Evolutionary conservation across 2,888 invertebrate genomes (phyloP).

Genomic region (Ligdia adustata): DNA sequence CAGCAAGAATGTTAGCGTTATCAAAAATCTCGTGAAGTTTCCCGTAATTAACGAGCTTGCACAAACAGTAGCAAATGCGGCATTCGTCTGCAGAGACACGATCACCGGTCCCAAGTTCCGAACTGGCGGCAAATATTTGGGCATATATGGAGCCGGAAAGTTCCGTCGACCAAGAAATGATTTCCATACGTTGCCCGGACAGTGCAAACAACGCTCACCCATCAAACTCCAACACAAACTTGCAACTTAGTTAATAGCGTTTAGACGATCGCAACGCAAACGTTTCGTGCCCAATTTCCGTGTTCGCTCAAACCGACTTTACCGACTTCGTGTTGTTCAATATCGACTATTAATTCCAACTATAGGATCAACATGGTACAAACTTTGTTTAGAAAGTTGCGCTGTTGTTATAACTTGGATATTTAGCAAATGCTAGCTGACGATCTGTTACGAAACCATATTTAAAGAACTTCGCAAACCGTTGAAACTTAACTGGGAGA

Average conservation of each 20-base stretch:
- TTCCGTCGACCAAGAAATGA: conserved; percentile 75
- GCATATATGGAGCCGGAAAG: conserved; percentile 68
- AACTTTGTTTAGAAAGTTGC: conserved; percentile 30
- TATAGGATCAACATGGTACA: conserved; percentile 32
- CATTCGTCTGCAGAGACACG: conserved; percentile 65
- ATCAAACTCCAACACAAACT: conserved; percentile 77
- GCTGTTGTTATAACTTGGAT: conserved; percentile 15
- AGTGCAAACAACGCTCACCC: conserved; percentile 73
- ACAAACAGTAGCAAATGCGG: conserved; percentile 57
- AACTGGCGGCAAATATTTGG: conserved; percentile 75
- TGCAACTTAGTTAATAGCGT: conserved; percentile 78
- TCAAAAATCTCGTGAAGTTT: conserved; percentile 39
- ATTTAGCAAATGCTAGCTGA: conserved; percentile 5
- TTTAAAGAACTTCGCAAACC: too few relatives aligned
- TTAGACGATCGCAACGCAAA: conserved; percentile 65
- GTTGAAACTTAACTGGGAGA: too few relatives aligned
- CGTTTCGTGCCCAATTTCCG: conserved; percentile 51
- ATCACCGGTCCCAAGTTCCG: conserved; percentile 63
- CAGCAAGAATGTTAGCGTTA: conserved; percentile 5
- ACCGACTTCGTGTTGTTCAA: conserved; percentile 33
- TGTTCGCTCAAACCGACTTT: conserved; percentile 46
- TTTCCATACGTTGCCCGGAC: conserved; percentile 72
- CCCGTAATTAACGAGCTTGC: conserved; percentile 52
- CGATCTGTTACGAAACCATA: background rate
- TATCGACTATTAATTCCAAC: conserved; percentile 35